A percentile compares a stretch with the other conserved stretches of the same genome.
Conservation (phyloP, 2,888 invertebrate species). For the Cheilosia variabilis region DNA sequence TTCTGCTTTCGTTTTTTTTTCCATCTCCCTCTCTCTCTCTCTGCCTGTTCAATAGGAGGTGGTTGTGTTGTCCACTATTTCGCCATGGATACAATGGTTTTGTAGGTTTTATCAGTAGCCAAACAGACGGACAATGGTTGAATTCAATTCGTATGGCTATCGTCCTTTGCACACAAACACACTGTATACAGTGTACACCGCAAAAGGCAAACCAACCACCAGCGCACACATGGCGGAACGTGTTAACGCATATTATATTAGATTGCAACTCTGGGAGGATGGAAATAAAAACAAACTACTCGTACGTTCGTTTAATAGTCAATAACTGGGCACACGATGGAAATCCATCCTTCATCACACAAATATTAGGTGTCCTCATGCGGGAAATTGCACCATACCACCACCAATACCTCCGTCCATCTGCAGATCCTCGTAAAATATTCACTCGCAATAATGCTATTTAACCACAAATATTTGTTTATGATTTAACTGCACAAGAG, state of each 20-base stretch:
- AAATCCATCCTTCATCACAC: conserved; percentile 66
- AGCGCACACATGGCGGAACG: conserved; percentile 60
- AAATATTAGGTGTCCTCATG: conserved; percentile 52
- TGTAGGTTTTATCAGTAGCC: conserved; percentile 69
- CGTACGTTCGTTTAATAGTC: conserved; percentile 46
- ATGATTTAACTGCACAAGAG: conserved; percentile 54
- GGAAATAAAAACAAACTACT: conserved; percentile 11
- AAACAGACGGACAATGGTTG: conserved; percentile 73
- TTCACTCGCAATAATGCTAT: conserved; percentile 61
- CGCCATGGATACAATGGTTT: conserved; percentile 55
- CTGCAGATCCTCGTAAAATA: conserved; percentile 63
- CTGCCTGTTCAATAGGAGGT: conserved; percentile 11
- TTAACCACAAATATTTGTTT: conserved; percentile 72
- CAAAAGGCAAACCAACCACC: conserved; percentile 45
- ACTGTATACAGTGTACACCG: conserved; percentile 2
- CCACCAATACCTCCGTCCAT: conserved; percentile 29
- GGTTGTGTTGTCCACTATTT: conserved; percentile 52
- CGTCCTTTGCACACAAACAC: conserved; percentile 56
- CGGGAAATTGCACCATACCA: not conserved
- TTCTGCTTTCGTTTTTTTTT: conserved; percentile 55
- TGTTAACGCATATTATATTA: conserved; percentile 73
- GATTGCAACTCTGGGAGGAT: conserved; percentile 36
- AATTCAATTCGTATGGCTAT: conserved; percentile 71
- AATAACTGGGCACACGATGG: conserved; percentile 66
- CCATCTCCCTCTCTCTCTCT: conserved; percentile 38